Evolutionary conservation across 2,113 vertebrate genomes (phyloP), one percentile per base, ranked within the genome.

Genomic region (Melanocharis versteri): DNA sequence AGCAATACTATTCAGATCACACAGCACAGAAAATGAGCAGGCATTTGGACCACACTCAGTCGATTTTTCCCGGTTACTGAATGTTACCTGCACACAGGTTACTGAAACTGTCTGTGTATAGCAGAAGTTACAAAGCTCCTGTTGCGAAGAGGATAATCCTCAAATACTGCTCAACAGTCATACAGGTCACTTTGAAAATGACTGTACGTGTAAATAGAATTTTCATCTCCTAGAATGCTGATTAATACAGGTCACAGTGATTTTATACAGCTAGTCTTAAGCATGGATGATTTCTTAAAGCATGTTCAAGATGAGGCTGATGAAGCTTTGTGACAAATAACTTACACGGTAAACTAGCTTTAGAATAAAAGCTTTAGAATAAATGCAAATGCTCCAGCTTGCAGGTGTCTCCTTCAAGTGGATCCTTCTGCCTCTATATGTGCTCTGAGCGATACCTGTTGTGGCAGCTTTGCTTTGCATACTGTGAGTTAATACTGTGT

Each of bases 111-210:
- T 14, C 31, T 51, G 2, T 27, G 17, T 33, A 10, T 21, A 62
- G 64, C 24, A 92, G 44, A 47, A 94, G 64, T 68, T 68, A 68
- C 30, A 68, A 82, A 78, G 39, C 19, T 45, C 37, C 31, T 44
- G 13, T 30, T 69, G 54, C 0, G 3, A 79, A 44, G 51, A 58
- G 28, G 50, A 40, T 69, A 68, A 71, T 78, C 22, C 45, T 75
- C 22, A 90, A 93, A 39, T 48, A 37, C 5, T 58, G 24, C 62
- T 88, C 31, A 66, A 18, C 8, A 64, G 57, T 62, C 62, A 14
- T 31, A 40, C 17, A n/a, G 40, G 82, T 89, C 48, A 45, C 53
- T 93, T 82, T 53, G 73, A 85, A 95, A 94, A 82, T 14, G 10
- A 31, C 33, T 15, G 6, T 11, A 45, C 54, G 58, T 83, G 50